Percentiles rank a stretch among this genome's conserved stretches.
Evolutionary conservation across 2,888 invertebrate species (phyloP).

Genomic region (Trachelus stipa): DNA sequence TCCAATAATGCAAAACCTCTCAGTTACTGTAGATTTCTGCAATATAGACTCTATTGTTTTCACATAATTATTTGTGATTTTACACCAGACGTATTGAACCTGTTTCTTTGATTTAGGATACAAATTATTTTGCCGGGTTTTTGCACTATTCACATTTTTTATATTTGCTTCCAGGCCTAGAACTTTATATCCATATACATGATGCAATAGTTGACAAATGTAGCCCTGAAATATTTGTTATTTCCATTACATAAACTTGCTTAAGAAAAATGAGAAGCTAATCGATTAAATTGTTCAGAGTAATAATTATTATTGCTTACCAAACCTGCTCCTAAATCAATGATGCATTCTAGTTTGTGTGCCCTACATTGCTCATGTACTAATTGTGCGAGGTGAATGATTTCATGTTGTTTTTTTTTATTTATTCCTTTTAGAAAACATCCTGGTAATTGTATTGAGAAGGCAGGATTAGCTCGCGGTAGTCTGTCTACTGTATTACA

Average conservation of each 20-base stretch:
- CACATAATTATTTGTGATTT: slow-evolving; percentile 70
- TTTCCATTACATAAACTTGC: neutral
- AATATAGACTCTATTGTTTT: slow-evolving; percentile 66
- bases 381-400: slow-evolving; percentile 72
- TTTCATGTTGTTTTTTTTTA: slow-evolving; percentile 79
- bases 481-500: slow-evolving; percentile 53
- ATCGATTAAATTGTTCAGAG: slow-evolving; percentile 4
- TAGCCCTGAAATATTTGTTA: slow-evolving; percentile 73
- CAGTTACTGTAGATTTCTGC: slow-evolving; percentile 59
- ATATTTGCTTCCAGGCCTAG: slow-evolving; percentile 77
- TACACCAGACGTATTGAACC: slow-evolving; percentile 73
- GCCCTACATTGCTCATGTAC: slow-evolving; percentile 69
- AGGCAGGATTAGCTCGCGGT: slow-evolving; percentile 38
- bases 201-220: slow-evolving; percentile 75
- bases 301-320: slow-evolving; percentile 66
- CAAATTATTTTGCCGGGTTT: slow-evolving; percentile 70
- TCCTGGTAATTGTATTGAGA: slow-evolving; percentile 46
- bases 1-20: slow-evolving; percentile 70
- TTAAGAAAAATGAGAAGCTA: slow-evolving; percentile 8
- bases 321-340: slow-evolving; percentile 82
- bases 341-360: slow-evolving; percentile 68
- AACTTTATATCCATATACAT: slow-evolving; percentile 72
- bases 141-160: slow-evolving; percentile 71
- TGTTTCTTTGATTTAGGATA: slow-evolving; percentile 68
- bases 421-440: slow-evolving; percentile 66